Evolutionary conservation across 2,797 vertebrate genomes (phyloP).

Genomic region (Poecilia gillii): DNA sequence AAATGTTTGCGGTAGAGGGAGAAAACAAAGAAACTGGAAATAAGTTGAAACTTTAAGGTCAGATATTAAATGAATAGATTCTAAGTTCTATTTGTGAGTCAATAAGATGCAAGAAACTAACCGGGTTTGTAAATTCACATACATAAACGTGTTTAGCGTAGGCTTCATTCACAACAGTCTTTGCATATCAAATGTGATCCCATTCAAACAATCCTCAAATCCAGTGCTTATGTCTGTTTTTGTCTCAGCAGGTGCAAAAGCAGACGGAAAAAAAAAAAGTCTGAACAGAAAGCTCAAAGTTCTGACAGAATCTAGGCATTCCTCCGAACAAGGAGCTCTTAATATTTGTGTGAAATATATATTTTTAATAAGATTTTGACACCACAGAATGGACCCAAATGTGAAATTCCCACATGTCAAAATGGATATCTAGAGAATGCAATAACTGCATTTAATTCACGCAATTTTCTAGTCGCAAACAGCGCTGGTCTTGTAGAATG

Average conservation of each 20-base stretch:
- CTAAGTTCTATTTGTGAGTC: background rate
- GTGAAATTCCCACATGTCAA: background rate
- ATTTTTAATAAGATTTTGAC: background rate
- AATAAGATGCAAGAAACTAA: background rate
- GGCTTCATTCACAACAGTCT: background rate
- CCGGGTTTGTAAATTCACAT: no score
- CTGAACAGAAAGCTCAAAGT: background rate
- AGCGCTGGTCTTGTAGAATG: background rate
- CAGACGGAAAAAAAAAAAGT: background rate
- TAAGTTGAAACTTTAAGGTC: background rate
- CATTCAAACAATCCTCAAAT: background rate
- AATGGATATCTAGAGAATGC: background rate
- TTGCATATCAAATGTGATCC: background rate
- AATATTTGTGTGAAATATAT: background rate
- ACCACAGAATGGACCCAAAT: background rate
- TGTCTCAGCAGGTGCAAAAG: background rate
- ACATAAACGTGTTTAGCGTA: no score
- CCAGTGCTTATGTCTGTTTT: background rate
- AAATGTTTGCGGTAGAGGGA: background rate
- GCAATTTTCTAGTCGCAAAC: background rate
- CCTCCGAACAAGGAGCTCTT: background rate
- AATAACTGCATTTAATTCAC: background rate
- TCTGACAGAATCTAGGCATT: background rate
- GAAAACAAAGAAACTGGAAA: background rate
- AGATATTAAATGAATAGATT: background rate